Conservation (phyloP, 2,888 invertebrate species). For the Globia sparganii region DNA sequence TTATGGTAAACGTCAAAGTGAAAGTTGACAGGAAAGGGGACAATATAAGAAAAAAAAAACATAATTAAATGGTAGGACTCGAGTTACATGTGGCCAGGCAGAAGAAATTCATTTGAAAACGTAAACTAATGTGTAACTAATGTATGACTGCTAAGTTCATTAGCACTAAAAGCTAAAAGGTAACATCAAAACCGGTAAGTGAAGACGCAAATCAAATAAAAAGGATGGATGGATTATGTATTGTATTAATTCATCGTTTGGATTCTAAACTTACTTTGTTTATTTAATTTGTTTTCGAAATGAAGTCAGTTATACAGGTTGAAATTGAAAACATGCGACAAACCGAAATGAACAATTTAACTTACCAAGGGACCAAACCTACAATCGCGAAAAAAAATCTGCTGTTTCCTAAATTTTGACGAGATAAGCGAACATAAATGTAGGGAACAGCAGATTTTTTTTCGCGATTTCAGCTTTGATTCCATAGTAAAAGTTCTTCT, state of each 20-base stretch:
- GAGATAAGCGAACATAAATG: too few species aligned
- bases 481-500: too few species aligned
- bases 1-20: not conserved
- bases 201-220: conserved; percentile 3
- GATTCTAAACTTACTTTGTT: not conserved
- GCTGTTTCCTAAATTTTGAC: too few species aligned
- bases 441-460: too few species aligned
- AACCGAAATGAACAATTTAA: too few species aligned
- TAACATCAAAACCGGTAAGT: conserved; percentile 24
- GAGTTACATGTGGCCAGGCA: not conserved
- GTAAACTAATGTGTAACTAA: not conserved
- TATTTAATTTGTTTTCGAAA: not conserved
- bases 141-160: conserved; percentile 24
- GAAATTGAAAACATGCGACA: too few species aligned
- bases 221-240: too few species aligned
- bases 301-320: not conserved
- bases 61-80: not conserved
- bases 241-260: not conserved
- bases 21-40: not conserved
- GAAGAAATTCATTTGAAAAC: not conserved
- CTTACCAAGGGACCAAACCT: too few species aligned
- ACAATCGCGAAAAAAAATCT: too few species aligned
- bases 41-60: not conserved
- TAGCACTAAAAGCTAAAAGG: conserved; percentile 41
- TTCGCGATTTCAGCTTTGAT: too few species aligned